A percentile compares a stretch with the other conserved stretches of the same genome.
These are phyloP conservation scores for Cerastis rubricosa DNA, from an alignment of 2,888 invertebrate species.

Conservation along the genomic window DNA sequence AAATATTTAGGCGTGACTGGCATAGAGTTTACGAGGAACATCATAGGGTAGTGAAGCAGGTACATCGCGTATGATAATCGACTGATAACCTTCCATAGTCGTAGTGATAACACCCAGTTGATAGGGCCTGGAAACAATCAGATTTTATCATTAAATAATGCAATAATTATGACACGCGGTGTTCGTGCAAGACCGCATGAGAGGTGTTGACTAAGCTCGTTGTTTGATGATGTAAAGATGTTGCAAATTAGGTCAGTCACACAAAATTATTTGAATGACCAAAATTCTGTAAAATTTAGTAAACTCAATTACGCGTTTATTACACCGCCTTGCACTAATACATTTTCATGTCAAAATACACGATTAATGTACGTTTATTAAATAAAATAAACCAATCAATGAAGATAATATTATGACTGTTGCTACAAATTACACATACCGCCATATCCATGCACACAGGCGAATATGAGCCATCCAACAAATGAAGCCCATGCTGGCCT, in stretches of 20 bases:
- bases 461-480: slow-evolving; percentile 85
- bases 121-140: slow-evolving; percentile 78
- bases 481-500: slow-evolving; percentile 83
- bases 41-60: slow-evolving; percentile 83
- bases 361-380: no score
- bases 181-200: not conserved
- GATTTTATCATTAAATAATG: not conserved
- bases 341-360: no score
- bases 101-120: slow-evolving; percentile 84
- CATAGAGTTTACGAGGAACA: slow-evolving; percentile 67
- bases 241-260: not conserved
- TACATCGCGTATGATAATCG: slow-evolving; percentile 90
- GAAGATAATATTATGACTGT: no score
- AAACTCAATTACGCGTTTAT: not conserved
- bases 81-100: slow-evolving; percentile 87
- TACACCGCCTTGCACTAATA: not conserved
- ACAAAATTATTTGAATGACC: not conserved
- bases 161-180: not conserved
- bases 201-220: not conserved
- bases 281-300: not conserved
- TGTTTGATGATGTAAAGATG: not conserved
- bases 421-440: slow-evolving; percentile 50
- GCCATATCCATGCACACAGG: slow-evolving; percentile 82
- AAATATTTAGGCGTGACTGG: slow-evolving; percentile 58
- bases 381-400: no score